These are phyloP conservation scores for Carassius gibelio DNA, from an alignment of 2,113 vertebrate genomes.

Conservation along the genomic window DNA sequence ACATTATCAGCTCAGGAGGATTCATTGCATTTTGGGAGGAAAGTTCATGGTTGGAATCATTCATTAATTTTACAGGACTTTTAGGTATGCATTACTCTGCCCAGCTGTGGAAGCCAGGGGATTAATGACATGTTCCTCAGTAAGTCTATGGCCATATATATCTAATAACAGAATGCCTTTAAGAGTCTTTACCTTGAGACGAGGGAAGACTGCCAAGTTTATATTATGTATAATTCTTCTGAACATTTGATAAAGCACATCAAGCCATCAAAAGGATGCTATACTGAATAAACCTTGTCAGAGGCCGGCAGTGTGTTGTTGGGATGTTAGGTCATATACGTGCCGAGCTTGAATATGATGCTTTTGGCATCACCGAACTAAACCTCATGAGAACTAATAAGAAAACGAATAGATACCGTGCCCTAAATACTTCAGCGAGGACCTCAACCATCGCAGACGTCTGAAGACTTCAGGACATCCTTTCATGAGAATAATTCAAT, in stretches of 20 bases:
- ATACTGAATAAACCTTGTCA: conserved; percentile 52
- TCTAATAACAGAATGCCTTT: conserved; percentile 62
- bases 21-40: conserved; percentile 95
- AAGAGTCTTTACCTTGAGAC: conserved; percentile 51
- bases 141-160: conserved; percentile 60
- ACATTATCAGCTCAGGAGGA: conserved; percentile 87
- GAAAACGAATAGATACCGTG: conserved; percentile 8
- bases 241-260: conserved; percentile 64
- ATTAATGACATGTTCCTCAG: conserved; percentile 81
- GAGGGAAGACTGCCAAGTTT: conserved; percentile 64
- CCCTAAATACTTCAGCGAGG: conserved; percentile 26
- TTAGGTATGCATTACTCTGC: conserved; percentile 92
- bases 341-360: not conserved
- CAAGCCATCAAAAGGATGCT: conserved; percentile 57
- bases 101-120: conserved; percentile 85
- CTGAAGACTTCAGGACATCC: conserved; percentile 31
- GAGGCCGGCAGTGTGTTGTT: conserved; percentile 40
- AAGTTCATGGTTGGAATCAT: conserved; percentile 97
- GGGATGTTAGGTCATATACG: not conserved
- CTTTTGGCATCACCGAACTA: not conserved
- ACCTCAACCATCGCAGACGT: conserved; percentile 33
- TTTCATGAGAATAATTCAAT: conserved; percentile 62
- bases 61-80: conserved; percentile 96
- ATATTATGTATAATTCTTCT: conserved; percentile 64
- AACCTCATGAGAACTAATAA: not conserved